Base-by-base conservation (phyloP, 2,888 invertebrate genomes). In the Tipula vernalis region DNA sequence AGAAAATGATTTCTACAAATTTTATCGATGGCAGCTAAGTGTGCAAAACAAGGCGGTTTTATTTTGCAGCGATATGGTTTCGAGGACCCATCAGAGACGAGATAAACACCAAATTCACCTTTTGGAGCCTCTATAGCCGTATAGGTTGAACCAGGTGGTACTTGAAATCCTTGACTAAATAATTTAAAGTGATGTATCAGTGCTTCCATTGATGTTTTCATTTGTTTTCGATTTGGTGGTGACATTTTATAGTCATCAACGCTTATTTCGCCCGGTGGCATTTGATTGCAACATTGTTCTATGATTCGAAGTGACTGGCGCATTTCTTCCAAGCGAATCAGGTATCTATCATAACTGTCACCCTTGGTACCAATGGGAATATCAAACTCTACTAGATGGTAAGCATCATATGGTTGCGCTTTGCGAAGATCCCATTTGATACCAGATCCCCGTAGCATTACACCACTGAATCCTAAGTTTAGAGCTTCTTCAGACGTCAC, bases 161-260 rank as follows among this genome's bases (percentile, higher is more conserved):
- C 97, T 41, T 93, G 92, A 90, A 95, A 96, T 0, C 97, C 98
- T 91, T 96, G 95, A 1, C 95, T 94, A 90, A 95, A 98, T 87
- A 96, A 92, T 90, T 98, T 98, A 91, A 98, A 97, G 90, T 98
- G 97, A 91, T 98, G 97, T 89, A 98, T 98, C 84, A 97, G 91
- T 0, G 96, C 94, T 91, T 98, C 97, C 97, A 97, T 98, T 6
- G 94, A 94, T 4, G 93, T 94, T 92, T 98, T 98, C 97, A 98
- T 98, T 91, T 96, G 95, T 2, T 91, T 92, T 88, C 97, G 93
- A 51, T 91, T 93, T 1, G 98, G 97, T 4, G 96, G 94, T 13
- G 92, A 91, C 47, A 97, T 92, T 92, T 98, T 98, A 86, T 94
- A 93, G 91, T 98, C 97, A 89, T 98, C 97, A 0, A 94, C 93